Evolutionary conservation across 2,113 vertebrate species (phyloP), one percentile per base, ranked within the genome.

Genomic region (Vulpes lagopus): DNA sequence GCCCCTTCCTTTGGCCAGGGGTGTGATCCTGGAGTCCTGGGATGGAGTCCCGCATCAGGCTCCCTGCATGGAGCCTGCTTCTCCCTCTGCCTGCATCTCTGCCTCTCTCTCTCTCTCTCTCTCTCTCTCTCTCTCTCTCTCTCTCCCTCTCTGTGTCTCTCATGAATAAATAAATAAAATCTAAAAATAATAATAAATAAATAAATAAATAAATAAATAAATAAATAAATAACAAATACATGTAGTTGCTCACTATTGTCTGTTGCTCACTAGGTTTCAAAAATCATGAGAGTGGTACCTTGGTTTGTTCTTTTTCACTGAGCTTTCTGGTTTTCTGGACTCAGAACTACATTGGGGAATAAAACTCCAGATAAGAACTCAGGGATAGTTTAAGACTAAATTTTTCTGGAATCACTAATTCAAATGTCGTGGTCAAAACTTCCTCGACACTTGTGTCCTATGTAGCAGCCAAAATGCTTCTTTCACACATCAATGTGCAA

Each of bases 261-360:
- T 90, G 30, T 10, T 6, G 11, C 32, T 57, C 6, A 11, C 6
- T 64, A 60, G n/a, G 4, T 27, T 90, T 82, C 25, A 89, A 91
- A 81, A 92, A 59, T 57, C 30, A 64, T 43, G 10, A 74, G 25
- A 79, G 23, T 67, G 9, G 9, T 30, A 7, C 1, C 20, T 30
- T 81, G 4, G 16, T 35, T 4, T 85, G 2, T 27, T n/a, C 83
- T 83, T 38, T 78, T 55, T 43, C n/a, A 79, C 78, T 30, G 27
- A 73, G 2, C 0, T 1, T 14, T 55, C 3, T 25, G 3, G 1
- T 27, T 91, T 5, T 11, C 5, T 64, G 32, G 11, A 71, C 2
- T 65, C 3, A 71, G 25, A 95, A 92, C 7, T 60, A 43, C 4
- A 57, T 38, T 87, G 5, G 10, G 14, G 3, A 92, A 78, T 3